Evolutionary conservation across 2,888 invertebrate species (phyloP).

Genomic region (Cryptocheilus praepositus): DNA sequence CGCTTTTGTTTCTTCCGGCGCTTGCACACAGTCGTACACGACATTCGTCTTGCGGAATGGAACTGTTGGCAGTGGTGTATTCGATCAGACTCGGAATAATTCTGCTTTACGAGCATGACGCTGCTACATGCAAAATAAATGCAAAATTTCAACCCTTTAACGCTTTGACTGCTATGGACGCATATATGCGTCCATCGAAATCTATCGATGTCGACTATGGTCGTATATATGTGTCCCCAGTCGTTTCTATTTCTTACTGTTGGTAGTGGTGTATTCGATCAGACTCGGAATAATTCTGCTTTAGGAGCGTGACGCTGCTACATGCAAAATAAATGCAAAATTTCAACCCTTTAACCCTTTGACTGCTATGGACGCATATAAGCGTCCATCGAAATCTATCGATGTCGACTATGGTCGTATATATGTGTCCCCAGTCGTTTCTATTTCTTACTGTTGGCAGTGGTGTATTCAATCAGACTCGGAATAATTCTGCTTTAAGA

Average conservation of each 20-base stretch:
- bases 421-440: too few relatives aligned
- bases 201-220: too few relatives aligned
- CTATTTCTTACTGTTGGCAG: neutral
- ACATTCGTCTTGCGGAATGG: slow-evolving; percentile 1
- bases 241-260: too few relatives aligned
- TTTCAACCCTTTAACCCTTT: too few relatives aligned
- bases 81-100: neutral
- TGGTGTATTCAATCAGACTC: neutral
- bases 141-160: too few relatives aligned
- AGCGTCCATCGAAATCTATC: too few relatives aligned
- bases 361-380: too few relatives aligned
- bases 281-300: neutral
- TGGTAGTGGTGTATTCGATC: neutral
- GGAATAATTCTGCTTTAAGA: neutral
- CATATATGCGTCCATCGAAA: too few relatives aligned
- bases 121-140: neutral
- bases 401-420: too few relatives aligned
- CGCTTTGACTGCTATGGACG: too few relatives aligned
- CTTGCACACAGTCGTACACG: neutral
- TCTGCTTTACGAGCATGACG: slow-evolving; percentile 2
- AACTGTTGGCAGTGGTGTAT: neutral
- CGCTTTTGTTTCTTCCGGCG: neutral
- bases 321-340: neutral
- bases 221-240: too few relatives aligned
- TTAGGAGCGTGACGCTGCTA: slow-evolving; percentile 4